Evolutionary conservation across 2,113 vertebrate genomes (phyloP), one percentile per base, ranked within the genome.

Genomic region (Etia nguti): DNA sequence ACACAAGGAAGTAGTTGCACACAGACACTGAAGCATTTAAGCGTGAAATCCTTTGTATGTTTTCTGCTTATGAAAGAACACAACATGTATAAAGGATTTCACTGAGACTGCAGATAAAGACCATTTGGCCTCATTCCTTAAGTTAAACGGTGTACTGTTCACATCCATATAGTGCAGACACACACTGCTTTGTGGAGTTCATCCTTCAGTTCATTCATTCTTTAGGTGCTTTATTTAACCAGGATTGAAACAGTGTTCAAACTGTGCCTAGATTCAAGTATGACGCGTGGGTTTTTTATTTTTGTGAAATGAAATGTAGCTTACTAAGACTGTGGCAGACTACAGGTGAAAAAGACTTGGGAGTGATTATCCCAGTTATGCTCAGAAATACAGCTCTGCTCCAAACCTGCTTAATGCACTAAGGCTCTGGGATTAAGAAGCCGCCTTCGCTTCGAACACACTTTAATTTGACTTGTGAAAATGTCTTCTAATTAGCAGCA

Each of bases 351-450:
- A 65, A 13, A 15, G 22, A 52, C 55, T 92, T 88, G 75, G 86
- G 86, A 79, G 60, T 41, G 46, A 83, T 20, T 82, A 24, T 83
- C 68, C 54, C 56, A 80, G 4, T 85, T 85, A n/a, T 59, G n/a
- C 41, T 57, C 26, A 82, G 13, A 92, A 84, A 80, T 36, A 8
- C 48, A 82, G 62, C 89, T 86, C n/a, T 52, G 79, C 55, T 84
- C 84, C 90, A 90, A 92, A 86, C 81, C 55, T 80, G 80, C 50
- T 54, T 41, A 43, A 83, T 10, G n/a, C 57, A 24, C 85, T 83
- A 31, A 91, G 80, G 52, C 75, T 36, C 22, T 34, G 62, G 83
- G 91, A 94, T 92, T 87, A 92, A 83, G 62, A 81, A 80, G 54
- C 84, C 46, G 46, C 80, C 41, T 80, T 80, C 26, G 20, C 81